A percentile compares a stretch with the other conserved stretches of the same genome.
Conservation (phyloP, 2,113 vertebrate species). For the Pardalotus punctatus region DNA sequence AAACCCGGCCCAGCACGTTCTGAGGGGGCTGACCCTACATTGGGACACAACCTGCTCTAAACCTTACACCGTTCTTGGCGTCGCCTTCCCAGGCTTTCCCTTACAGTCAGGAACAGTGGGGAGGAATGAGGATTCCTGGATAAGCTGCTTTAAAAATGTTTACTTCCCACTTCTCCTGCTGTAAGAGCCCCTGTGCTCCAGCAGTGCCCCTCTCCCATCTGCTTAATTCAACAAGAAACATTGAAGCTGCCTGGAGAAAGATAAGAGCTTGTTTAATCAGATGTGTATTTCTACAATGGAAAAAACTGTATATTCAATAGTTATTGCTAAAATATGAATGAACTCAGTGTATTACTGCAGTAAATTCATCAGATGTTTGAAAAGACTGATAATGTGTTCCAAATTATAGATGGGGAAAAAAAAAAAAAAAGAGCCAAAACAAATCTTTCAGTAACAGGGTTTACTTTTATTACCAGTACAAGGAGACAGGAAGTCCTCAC, state of each 20-base stretch:
- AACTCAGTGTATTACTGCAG: neutral
- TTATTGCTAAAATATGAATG: neutral
- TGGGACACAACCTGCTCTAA: neutral
- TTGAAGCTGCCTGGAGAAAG: neutral
- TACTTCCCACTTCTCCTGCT: neutral
- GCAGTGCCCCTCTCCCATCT: neutral
- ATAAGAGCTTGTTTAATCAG: neutral
- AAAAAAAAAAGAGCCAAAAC: neutral
- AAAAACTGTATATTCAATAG: neutral
- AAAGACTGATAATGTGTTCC: neutral
- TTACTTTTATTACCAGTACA: neutral
- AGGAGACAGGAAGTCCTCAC: neutral
- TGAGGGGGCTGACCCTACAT: rapidly evolving
- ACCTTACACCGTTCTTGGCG: rapidly evolving
- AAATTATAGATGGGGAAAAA: neutral
- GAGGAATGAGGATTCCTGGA: neutral
- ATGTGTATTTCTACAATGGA: neutral
- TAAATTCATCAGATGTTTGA: neutral
- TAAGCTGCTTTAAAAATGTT: neutral
- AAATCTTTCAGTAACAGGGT: neutral
- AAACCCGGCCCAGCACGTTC: neutral
- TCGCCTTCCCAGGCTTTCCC: neutral
- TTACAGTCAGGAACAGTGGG: neutral
- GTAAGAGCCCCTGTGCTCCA: neutral
- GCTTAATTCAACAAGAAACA: neutral